Conservation (phyloP, 1,140 invertebrate genomes). For the Papilio dardanus region DNA sequence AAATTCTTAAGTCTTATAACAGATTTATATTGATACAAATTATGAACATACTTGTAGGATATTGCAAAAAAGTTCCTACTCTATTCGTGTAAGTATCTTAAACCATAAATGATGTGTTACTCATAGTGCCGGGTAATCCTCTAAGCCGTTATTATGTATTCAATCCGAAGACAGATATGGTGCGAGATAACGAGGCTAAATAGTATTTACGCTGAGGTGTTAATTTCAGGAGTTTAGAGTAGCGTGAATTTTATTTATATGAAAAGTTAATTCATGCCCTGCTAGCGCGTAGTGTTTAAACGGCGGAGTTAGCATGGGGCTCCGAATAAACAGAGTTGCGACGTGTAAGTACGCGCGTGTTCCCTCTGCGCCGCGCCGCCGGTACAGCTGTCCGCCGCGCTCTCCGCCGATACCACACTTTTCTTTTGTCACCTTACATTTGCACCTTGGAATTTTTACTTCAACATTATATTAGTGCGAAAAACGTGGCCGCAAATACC, state of each 20-base stretch:
- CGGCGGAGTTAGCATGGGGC: slow-evolving; percentile 77
- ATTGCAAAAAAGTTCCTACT: neutral
- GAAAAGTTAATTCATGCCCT: slow-evolving; percentile 81
- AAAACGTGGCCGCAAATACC: neutral
- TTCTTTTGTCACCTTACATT: slow-evolving; percentile 8
- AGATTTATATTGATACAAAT: too few species aligned
- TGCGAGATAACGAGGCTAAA: slow-evolving; percentile 70
- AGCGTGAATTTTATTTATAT: slow-evolving; percentile 83
- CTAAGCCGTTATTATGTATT: slow-evolving; percentile 49
- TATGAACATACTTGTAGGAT: too few species aligned
- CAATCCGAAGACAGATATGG: slow-evolving; percentile 63
- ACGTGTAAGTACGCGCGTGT: slow-evolving; percentile 51
- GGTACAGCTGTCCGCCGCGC: slow-evolving; percentile 41
- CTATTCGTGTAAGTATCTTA: neutral
- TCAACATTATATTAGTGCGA: slow-evolving; percentile 10
- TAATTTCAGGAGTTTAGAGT: slow-evolving; percentile 82
- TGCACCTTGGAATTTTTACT: neutral
- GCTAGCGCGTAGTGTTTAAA: slow-evolving; percentile 80
- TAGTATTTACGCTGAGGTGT: slow-evolving; percentile 80
- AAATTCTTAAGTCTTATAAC: too few species aligned
- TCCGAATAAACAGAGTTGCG: slow-evolving; percentile 75
- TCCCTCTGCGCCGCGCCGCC: slow-evolving; percentile 40
- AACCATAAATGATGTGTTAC: neutral
- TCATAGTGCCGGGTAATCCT: slow-evolving; percentile 38
- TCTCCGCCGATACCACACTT: neutral